Evolutionary conservation across 2,113 vertebrate genomes (phyloP).

Genomic region (Calypte anna): DNA sequence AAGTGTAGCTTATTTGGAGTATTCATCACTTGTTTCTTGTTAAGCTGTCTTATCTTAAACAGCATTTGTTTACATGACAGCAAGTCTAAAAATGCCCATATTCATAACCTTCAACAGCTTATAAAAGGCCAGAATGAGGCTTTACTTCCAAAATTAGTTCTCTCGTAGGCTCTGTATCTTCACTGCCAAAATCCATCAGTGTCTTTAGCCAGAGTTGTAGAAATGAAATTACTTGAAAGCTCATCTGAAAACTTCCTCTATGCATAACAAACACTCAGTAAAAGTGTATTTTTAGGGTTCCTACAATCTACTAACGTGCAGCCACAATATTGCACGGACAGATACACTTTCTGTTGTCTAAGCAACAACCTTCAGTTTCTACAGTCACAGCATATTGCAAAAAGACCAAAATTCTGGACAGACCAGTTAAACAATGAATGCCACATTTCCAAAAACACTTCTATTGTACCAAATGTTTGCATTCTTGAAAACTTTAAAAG

Average conservation of each 20-base stretch:
- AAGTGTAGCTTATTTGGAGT: not conserved
- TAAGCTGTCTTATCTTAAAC: slow-evolving; percentile 7
- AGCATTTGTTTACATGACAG: slow-evolving; percentile 30
- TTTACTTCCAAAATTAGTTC: slow-evolving; percentile 37
- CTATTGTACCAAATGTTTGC: not conserved
- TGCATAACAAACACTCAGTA: not conserved
- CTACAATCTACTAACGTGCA: not conserved
- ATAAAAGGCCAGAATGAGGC: not conserved
- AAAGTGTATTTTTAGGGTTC: not conserved
- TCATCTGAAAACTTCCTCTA: not conserved
- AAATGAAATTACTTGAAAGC: not conserved
- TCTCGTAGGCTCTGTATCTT: not conserved
- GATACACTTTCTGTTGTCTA: not conserved
- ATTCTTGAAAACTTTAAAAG: not conserved
- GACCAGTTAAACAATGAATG: not conserved
- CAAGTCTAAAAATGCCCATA: not conserved
- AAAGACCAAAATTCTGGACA: not conserved
- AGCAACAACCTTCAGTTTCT: not conserved
- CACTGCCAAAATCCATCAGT: slow-evolving; percentile 11
- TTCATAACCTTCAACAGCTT: not conserved
- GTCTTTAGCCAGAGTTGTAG: not conserved
- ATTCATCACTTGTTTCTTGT: not conserved
- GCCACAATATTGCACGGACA: not conserved
- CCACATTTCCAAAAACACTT: not conserved
- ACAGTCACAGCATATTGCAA: accelerated